These are phyloP conservation scores for Ploceus nigricollis DNA, from an alignment of 2,113 vertebrate genomes.

Conservation along the genomic window DNA sequence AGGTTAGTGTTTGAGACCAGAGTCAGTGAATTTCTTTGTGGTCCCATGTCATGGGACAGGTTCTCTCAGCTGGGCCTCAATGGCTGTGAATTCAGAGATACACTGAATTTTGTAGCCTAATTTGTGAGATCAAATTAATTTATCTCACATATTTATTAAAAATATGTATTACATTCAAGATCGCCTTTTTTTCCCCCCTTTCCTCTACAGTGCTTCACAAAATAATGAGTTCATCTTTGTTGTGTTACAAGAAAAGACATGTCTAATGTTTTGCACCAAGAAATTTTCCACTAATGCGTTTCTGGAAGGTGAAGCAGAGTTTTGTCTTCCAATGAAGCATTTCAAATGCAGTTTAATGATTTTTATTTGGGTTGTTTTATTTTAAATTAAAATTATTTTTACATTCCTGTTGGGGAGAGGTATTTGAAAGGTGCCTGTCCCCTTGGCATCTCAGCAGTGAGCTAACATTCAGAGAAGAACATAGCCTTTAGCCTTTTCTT, in stretches of 20 bases:
- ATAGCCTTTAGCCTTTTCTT: conserved; percentile 59
- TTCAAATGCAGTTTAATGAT: conserved; percentile 60
- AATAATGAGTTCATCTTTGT: conserved; percentile 60
- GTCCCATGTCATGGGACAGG: fast-evolving
- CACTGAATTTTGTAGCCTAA: neutral
- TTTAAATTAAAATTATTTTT: conserved; percentile 50
- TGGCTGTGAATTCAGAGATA: neutral
- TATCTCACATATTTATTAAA: neutral
- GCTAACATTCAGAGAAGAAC: conserved; percentile 14
- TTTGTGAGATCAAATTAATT: neutral
- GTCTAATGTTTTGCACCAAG: conserved; percentile 47
- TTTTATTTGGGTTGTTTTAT: conserved; percentile 59
- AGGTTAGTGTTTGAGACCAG: neutral
- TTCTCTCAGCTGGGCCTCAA: neutral
- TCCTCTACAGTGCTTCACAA: neutral
- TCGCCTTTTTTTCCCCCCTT: neutral
- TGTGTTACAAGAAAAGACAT: conserved; percentile 67
- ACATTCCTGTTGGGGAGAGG: neutral
- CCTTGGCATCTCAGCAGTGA: conserved; percentile 20
- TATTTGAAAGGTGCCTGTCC: conserved; percentile 36
- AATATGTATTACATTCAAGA: neutral
- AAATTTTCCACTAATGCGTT: conserved; percentile 57
- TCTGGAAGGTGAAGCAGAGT: conserved; percentile 52
- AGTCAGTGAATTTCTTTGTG: neutral
- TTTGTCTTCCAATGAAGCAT: conserved; percentile 54